phyloP scores from a whole-genome alignment of 2,797 vertebrate genomes.

The Coluber constrictor region DNA sequence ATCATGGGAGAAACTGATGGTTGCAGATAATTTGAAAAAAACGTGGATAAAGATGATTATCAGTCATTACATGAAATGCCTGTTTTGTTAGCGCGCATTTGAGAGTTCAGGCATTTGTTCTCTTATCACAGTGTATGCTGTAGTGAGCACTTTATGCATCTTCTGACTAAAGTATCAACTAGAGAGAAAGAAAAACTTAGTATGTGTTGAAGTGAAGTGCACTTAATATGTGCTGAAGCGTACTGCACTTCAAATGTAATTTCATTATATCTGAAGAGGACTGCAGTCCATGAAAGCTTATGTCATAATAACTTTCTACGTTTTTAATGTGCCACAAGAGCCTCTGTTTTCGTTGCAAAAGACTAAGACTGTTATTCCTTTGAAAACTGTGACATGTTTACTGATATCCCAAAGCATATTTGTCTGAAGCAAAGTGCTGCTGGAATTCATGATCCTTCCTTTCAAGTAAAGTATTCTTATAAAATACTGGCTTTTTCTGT shows the following conservation, averaged over 20 bases:
- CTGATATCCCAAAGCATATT: neutral
- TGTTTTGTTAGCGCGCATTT: constrained; percentile 52
- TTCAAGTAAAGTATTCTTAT: neutral
- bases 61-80: constrained; percentile 40
- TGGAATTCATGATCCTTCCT: neutral
- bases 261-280: neutral
- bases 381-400: neutral
- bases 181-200: neutral
- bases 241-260: neutral
- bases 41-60: neutral
- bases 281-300: neutral
- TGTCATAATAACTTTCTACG: neutral
- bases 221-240: neutral
- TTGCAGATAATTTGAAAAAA: neutral
- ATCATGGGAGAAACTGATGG: constrained; percentile 12
- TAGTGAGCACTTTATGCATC: neutral
- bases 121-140: constrained; percentile 46
- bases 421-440: neutral
- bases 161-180: neutral
- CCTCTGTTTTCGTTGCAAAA: neutral
- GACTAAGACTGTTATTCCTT: neutral
- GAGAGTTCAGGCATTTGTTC: constrained; percentile 50
- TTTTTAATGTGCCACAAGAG: neutral
- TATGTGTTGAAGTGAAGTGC: neutral
- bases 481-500: neutral